These are phyloP conservation scores for Brevimyrus niger DNA, from an alignment of 2,113 vertebrate species.

Conservation along the genomic window DNA sequence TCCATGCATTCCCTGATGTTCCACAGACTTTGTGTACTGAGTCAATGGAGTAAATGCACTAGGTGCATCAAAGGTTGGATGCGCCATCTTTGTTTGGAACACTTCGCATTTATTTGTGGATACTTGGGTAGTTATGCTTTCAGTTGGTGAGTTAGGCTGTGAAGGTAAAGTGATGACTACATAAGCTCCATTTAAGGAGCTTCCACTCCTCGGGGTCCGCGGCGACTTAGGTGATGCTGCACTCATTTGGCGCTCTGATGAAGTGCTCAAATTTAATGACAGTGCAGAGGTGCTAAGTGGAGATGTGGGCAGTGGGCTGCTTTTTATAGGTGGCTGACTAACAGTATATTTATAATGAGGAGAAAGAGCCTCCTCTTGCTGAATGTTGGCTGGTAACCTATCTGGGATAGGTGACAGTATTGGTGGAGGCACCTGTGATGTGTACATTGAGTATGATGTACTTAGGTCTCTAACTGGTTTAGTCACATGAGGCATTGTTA, in stretches of 20 bases:
- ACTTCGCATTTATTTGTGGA: slow-evolving; percentile 65
- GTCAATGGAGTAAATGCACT: slow-evolving; percentile 68
- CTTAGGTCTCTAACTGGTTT: slow-evolving; percentile 45
- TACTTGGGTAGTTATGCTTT: slow-evolving; percentile 69
- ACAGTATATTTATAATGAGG: slow-evolving; percentile 77
- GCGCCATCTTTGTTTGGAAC: slow-evolving; percentile 47
- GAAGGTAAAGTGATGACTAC: slow-evolving; percentile 97
- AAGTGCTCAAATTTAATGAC: slow-evolving; percentile 78
- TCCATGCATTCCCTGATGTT: slow-evolving; percentile 66
- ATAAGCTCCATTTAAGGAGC: slow-evolving; percentile 81
- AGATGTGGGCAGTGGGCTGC: slow-evolving; percentile 53
- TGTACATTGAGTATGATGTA: slow-evolving; percentile 53
- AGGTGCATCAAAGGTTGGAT: slow-evolving; percentile 21
- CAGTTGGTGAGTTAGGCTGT: slow-evolving; percentile 88
- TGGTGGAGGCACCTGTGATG: slow-evolving; percentile 75
- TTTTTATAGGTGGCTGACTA: slow-evolving; percentile 61
- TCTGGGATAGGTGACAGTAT: slow-evolving; percentile 78
- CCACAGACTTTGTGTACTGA: slow-evolving; percentile 65
- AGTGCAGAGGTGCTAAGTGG: slow-evolving; percentile 61
- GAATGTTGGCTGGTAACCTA: slow-evolving; percentile 75
- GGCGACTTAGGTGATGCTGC: slow-evolving; percentile 82
- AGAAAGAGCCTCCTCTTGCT: slow-evolving; percentile 66
- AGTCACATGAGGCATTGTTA: slow-evolving; percentile 43
- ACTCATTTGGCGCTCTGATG: slow-evolving; percentile 68
- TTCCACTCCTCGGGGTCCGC: slow-evolving; percentile 72